phyloP scores from a whole-genome alignment of 1,140 invertebrate species.

The Drosophila nebulosa region DNA sequence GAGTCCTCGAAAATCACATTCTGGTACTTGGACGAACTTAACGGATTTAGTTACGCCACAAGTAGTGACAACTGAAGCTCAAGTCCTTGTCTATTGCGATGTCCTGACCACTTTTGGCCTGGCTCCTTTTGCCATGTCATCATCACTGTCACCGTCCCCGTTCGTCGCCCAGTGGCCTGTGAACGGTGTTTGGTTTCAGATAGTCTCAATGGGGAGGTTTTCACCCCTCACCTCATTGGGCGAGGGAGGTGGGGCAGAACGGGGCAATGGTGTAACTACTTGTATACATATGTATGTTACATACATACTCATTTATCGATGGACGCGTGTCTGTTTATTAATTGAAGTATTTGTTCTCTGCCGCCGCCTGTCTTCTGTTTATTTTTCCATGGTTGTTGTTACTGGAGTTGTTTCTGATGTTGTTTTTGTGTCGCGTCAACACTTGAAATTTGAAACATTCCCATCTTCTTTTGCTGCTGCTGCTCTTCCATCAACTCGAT shows the following conservation, averaged over 20 bases:
- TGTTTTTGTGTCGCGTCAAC: slow-evolving; percentile 61
- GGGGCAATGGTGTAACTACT: slow-evolving; percentile 13
- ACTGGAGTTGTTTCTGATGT: slow-evolving; percentile 8
- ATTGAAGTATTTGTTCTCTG: slow-evolving; percentile 73
- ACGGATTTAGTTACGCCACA: neutral
- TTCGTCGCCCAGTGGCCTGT: neutral
- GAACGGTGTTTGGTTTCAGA: slow-evolving; percentile 35
- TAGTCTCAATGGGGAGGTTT: neutral
- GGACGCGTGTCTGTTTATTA: slow-evolving; percentile 77
- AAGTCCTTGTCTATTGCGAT: slow-evolving; percentile 30
- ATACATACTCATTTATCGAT: slow-evolving; percentile 68
- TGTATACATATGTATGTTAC: slow-evolving; percentile 40
- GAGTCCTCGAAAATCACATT: neutral
- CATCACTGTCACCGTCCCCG: neutral
- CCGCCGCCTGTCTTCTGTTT: slow-evolving; percentile 61
- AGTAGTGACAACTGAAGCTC: neutral
- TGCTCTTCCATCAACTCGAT: slow-evolving; percentile 24
- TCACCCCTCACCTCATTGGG: neutral
- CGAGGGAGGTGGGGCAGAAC: neutral
- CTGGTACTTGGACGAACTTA: neutral
- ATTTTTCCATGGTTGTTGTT: slow-evolving; percentile 48
- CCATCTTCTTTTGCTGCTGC: slow-evolving; percentile 2
- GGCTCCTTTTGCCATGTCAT: slow-evolving; percentile 43
- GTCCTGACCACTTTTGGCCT: slow-evolving; percentile 36
- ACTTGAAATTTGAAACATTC: slow-evolving; percentile 76